Evolutionary conservation across 2,888 invertebrate species (phyloP), one percentile per base, ranked within the genome.

Genomic region (Tinea pellionella): DNA sequence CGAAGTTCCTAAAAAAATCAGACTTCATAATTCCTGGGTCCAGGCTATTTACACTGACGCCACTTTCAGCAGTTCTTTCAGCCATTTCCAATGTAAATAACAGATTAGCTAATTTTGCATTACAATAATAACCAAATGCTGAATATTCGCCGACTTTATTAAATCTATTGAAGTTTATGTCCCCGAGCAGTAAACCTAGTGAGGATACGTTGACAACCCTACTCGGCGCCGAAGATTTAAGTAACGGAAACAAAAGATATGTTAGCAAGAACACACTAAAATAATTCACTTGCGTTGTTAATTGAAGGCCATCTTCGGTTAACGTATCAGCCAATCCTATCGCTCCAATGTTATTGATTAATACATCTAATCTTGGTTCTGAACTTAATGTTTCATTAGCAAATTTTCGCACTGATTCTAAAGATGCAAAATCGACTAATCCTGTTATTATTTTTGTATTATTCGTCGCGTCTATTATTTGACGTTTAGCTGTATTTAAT

Each of bases 11-110:
- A 89, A 94, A 94, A 60, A 95, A 94, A 29, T 92, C 92, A 0
- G 93, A 91, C 70, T 92, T 92, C 56, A 93, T 91, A 78, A 94
- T 88, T 7, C 96, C 96, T 0, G 96, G 96, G 81, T 96, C 96
- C 68, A 96, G 86, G 66, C 93, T 95, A 73, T 94, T 95, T 0
- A 91, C 92, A 0, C 91, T 93, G 0, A 95, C 91, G 11, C 91
- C 91, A 29, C 90, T 72, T 0, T 70, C 73, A 59, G 60, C 64
- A 1, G 74, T 68, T 58, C 75, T 67, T 56, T 68, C 74, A 6
- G 73, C 68, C 77, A 80, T 78, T 71, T 95, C 95, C 15, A 89
- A 84, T 0, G 78, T 73, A 37, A 73, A 78, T 1, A 83, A 58
- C 0, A 78, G 64, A 15, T 69, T 67, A 8, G 80, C 80, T 18